A percentile compares a stretch with the other conserved stretches of the same genome.
These are phyloP conservation scores for Ciona savignyi DNA, from an alignment of 23 tunicate species.

Conservation along the genomic window DNA sequence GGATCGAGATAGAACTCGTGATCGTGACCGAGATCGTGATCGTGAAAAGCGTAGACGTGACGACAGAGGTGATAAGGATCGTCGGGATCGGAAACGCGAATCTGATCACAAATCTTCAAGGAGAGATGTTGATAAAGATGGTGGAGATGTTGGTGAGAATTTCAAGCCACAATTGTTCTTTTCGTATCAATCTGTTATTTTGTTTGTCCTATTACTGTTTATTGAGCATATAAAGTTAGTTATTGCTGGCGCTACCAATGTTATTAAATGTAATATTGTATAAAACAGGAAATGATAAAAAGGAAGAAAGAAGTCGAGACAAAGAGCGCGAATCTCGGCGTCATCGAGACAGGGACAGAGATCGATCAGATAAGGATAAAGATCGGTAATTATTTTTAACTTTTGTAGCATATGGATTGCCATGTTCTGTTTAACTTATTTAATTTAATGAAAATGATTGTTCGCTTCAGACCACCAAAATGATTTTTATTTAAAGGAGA, in stretches of 20 bases:
- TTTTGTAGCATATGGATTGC: no score
- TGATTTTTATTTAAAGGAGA: neutral
- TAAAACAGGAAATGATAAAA: neutral
- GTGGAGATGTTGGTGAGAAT: conserved; percentile 3
- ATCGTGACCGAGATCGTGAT: conserved; percentile 31
- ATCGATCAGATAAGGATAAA: neutral
- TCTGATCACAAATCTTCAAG: neutral
- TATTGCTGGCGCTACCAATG: no score
- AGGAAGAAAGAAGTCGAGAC: conserved; percentile 6
- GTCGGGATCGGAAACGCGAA: conserved; percentile 23
- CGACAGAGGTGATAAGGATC: conserved; percentile 3
- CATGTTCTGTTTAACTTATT: no score
- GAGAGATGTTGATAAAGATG: neutral
- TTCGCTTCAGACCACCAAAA: no score
- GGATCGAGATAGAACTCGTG: conserved; percentile 18
- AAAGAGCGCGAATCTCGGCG: conserved; percentile 30
- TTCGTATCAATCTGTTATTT: no score
- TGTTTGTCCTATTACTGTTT: neutral
- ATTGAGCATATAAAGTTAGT: no score
- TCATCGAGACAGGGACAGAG: conserved; percentile 22
- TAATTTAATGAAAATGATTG: no score
- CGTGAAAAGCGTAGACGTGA: conserved; percentile 19
- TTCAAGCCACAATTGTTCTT: no score
- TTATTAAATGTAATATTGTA: no score
- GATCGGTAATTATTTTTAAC: neutral